These are phyloP conservation scores for Pteronotus mesoamericanus DNA, from an alignment of 2,797 vertebrate genomes.

Conservation along the genomic window DNA sequence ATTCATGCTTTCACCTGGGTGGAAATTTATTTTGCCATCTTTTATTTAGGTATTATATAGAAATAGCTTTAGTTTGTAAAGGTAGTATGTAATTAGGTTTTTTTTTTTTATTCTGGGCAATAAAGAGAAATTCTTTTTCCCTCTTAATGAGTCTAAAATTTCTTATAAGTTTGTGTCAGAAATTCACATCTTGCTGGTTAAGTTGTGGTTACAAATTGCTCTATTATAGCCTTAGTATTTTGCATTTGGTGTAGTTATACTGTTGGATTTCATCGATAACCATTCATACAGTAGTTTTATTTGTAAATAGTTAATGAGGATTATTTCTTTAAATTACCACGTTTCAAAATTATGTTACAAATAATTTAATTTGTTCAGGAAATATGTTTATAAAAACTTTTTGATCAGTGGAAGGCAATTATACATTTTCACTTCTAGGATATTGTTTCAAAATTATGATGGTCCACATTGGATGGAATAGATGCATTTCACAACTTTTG, in stretches of 20 bases:
- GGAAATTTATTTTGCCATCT: not conserved
- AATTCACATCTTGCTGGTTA: slow-evolving; percentile 9
- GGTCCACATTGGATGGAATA: not conserved
- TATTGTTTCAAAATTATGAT: not conserved
- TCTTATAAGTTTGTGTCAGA: slow-evolving; percentile 4
- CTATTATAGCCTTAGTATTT: not conserved
- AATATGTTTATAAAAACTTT: not conserved
- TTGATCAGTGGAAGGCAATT: not conserved
- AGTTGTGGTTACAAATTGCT: slow-evolving; percentile 23
- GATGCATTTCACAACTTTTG: not conserved
- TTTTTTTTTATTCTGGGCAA: not conserved
- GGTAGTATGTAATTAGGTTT: not conserved
- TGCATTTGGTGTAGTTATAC: not conserved
- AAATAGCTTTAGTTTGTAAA: slow-evolving; percentile 36
- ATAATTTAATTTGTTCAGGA: slow-evolving; percentile 27
- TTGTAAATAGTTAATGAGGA: not conserved
- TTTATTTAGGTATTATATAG: not conserved
- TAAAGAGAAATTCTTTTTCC: slow-evolving; percentile 42
- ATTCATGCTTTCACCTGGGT: not conserved
- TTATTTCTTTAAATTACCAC: not conserved
- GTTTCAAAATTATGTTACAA: slow-evolving; percentile 31
- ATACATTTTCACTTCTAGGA: not conserved
- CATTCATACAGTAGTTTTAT: not conserved
- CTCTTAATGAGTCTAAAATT: slow-evolving; percentile 18
- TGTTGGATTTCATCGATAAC: slow-evolving; percentile 33